Evolutionary conservation across 2,113 vertebrate species (phyloP).

Genomic region (Etia nguti): DNA sequence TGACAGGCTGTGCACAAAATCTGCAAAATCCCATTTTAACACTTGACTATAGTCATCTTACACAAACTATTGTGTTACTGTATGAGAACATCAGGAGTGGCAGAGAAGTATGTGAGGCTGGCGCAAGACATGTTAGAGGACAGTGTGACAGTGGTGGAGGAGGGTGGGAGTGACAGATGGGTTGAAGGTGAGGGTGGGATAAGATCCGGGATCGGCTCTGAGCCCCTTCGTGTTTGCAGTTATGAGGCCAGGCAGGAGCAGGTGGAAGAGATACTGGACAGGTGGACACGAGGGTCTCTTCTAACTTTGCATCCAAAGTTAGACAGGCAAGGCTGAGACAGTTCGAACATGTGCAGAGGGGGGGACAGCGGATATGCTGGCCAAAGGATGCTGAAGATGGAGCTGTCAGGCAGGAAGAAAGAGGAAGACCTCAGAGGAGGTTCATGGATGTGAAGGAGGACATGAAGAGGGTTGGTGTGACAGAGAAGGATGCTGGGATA

Average conservation of each 20-base stretch:
- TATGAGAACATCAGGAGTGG: neutral
- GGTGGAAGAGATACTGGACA: neutral
- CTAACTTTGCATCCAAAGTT: neutral
- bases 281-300: neutral
- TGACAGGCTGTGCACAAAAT: neutral
- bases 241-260: neutral
- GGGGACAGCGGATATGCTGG: neutral
- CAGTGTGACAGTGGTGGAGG: neutral
- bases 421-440: neutral
- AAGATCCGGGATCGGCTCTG: neutral
- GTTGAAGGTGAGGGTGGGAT: neutral
- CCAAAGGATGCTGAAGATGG: neutral
- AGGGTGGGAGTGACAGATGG: neutral
- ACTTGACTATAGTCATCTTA: rapidly evolving
- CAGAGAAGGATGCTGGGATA: neutral
- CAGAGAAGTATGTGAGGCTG: neutral
- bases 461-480: neutral
- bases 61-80: neutral
- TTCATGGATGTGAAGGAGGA: neutral
- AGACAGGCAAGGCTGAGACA: neutral
- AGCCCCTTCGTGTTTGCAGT: neutral
- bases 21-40: neutral
- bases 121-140: neutral
- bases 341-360: neutral
- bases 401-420: neutral